A percentile compares a stretch with the other conserved stretches of the same genome.
These are phyloP conservation scores for Scolopax rusticola DNA, from an alignment of 2,797 vertebrate species.

Conservation along the genomic window DNA sequence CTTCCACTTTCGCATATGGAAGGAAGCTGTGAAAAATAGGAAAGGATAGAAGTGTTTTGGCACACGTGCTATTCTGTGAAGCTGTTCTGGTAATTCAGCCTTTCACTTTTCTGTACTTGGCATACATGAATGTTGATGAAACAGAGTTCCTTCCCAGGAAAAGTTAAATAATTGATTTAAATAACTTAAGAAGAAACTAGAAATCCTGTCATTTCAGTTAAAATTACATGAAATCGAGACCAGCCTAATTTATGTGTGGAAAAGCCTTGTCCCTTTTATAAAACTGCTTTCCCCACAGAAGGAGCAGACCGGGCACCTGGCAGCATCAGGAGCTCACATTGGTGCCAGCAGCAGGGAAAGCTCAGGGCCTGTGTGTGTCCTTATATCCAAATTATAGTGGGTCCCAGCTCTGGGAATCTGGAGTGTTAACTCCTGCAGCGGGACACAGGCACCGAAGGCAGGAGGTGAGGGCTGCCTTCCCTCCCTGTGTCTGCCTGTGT, in stretches of 20 bases:
- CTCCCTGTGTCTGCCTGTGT: background rate
- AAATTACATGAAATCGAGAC: background rate
- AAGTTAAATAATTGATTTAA: background rate
- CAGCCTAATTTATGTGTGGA: background rate
- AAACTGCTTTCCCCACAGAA: fast-evolving
- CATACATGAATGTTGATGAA: background rate
- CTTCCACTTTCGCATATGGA: background rate
- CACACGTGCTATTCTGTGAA: background rate
- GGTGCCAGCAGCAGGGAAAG: background rate
- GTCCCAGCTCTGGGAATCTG: background rate
- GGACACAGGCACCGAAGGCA: fast-evolving
- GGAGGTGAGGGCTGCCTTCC: background rate
- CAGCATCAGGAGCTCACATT: fast-evolving
- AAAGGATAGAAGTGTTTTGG: background rate
- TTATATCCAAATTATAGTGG: background rate
- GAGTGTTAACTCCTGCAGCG: fast-evolving
- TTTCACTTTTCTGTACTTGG: background rate
- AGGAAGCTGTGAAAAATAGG: background rate
- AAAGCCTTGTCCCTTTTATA: background rate
- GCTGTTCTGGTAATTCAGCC: background rate
- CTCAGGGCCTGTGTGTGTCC: background rate
- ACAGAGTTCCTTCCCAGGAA: background rate
- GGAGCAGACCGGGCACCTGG: background rate
- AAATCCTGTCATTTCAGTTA: background rate
- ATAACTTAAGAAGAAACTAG: background rate